A percentile compares a stretch with the other conserved stretches of the same genome.
These are phyloP conservation scores for Strigamia transsilvanica DNA, from an alignment of 2,888 invertebrate genomes.

Conservation along the genomic window DNA sequence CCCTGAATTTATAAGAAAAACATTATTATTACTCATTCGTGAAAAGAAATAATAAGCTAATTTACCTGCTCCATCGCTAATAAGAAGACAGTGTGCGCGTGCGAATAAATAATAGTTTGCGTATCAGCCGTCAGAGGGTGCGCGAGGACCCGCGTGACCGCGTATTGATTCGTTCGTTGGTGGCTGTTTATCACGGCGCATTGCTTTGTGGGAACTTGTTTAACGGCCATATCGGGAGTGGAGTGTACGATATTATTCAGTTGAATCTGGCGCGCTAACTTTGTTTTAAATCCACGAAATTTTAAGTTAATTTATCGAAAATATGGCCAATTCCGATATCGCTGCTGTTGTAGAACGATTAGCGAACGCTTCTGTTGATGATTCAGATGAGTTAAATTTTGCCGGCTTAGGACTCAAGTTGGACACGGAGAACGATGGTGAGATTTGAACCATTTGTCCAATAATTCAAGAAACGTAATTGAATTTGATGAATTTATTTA, in stretches of 20 bases:
- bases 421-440: conserved; percentile 81
- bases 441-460: conserved; percentile 58
- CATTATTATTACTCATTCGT: too few relatives aligned
- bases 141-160: too few relatives aligned
- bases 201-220: neutral
- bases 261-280: neutral
- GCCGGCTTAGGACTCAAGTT: conserved; percentile 81
- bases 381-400: conserved; percentile 76
- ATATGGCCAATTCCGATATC: conserved; percentile 57
- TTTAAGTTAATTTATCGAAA: neutral
- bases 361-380: conserved; percentile 59
- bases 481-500: too few relatives aligned
- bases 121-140: too few relatives aligned
- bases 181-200: neutral
- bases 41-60: too few relatives aligned
- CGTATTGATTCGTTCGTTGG: too few relatives aligned
- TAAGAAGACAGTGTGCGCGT: neutral
- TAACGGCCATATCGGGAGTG: neutral
- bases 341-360: conserved; percentile 60
- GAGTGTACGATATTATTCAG: neutral
- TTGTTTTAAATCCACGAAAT: neutral
- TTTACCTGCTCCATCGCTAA: too few relatives aligned
- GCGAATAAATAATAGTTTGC: too few relatives aligned
- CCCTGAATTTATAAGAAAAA: conserved; percentile 66
- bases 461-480: too few relatives aligned